Evolutionary conservation across 23 tunicate species (phyloP).

Genomic region (Oikopleura vanhoeffeni): DNA sequence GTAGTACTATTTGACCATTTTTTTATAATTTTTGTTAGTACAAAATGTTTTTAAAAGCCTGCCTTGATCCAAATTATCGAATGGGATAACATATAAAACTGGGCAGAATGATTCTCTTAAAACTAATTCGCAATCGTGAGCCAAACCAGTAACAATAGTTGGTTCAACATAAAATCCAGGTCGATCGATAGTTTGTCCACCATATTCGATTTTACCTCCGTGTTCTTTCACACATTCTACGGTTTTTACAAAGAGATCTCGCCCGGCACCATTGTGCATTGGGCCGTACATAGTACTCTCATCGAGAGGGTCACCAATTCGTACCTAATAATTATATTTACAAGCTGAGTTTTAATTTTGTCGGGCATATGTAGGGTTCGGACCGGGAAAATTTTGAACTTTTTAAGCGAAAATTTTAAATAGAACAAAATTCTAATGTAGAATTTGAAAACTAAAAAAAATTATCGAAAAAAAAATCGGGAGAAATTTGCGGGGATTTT

Average conservation of each 20-base stretch:
- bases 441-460: too few relatives aligned
- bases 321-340: too few relatives aligned
- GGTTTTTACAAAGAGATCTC: conserved; percentile 29
- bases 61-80: conserved; percentile 19
- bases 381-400: too few relatives aligned
- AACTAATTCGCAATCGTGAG: conserved; percentile 60
- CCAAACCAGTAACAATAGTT: conserved; percentile 52
- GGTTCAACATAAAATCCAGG: conserved; percentile 89
- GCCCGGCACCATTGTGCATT: conserved; percentile 48
- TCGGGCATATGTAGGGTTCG: too few relatives aligned
- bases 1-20: too few relatives aligned
- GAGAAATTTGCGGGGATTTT: too few relatives aligned
- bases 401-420: too few relatives aligned
- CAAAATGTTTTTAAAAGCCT: too few relatives aligned
- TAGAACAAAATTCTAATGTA: too few relatives aligned
- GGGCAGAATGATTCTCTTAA: conserved; percentile 78
- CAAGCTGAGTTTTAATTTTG: too few relatives aligned
- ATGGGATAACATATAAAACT: conserved; percentile 33
- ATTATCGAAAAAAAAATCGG: too few relatives aligned
- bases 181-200: conserved; percentile 57
- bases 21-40: too few relatives aligned
- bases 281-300: conserved; percentile 45
- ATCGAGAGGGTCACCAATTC: neutral
- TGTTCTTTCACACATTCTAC: conserved; percentile 17
- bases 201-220: conserved; percentile 73